Evolutionary conservation across 2,113 vertebrate species (phyloP), one percentile per base, ranked within the genome.

Genomic region (Chionis minor): DNA sequence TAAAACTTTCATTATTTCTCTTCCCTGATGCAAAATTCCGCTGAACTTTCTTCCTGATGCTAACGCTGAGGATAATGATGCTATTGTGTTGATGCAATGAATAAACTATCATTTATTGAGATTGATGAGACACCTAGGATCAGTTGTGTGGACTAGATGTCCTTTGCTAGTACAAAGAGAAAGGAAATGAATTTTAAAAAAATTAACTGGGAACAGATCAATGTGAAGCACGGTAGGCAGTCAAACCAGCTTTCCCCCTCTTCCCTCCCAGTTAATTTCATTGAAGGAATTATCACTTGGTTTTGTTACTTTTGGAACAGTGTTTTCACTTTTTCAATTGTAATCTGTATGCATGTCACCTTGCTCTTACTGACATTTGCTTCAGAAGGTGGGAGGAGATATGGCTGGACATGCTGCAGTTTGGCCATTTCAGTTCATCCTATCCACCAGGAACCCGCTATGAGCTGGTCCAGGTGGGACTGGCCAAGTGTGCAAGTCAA

Each of bases 1-100:
- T 65, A 92, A 95, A 81, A 51, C 54, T 59, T 91, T n/a, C 72
- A 92, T 88, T 88, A 69, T 62, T 93, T 87, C 73, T 92, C 44
- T 82, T 72, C 23, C 16, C 24, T 75, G 30, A 40, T 81, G 10
- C 62, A 86, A 82, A 89, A 51, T 91, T 59, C 52, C n/a, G 15
- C 75, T 61, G 32, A 54, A 61, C 83, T 89, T 89, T 62, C 85
- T 92, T 90, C 32, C 26, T 73, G 54, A 75, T 47, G 58, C 24
- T 91, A 67, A 87, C 52, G 47, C 30, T 74, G 65, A 81, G 55
- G n/a, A 78, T 65, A 91, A 58, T 18, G 86, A 80, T 69, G 47
- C 40, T 82, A 75, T 73, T 91, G 51, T 80, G 42, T 88, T 77
- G 16, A 89, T 94, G 13, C 59, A 82, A 78, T 83, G 67, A 78